These are phyloP conservation scores for Podarcis cretensis DNA, from an alignment of 2,113 vertebrate genomes.

Conservation along the genomic window DNA sequence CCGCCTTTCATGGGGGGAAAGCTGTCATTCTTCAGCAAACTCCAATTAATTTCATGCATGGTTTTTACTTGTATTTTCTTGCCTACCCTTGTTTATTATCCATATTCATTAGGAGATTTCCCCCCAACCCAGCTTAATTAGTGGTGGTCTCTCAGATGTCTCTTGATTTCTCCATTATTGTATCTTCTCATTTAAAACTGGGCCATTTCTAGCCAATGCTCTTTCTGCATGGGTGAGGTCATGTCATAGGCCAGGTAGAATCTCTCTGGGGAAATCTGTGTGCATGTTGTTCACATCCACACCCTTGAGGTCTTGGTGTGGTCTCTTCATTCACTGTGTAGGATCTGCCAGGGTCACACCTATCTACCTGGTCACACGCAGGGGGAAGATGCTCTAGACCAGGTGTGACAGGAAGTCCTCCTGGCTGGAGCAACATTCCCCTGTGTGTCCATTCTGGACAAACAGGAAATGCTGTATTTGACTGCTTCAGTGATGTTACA, in stretches of 20 bases:
- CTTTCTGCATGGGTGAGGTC: background rate
- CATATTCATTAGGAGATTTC: slow-evolving; percentile 45
- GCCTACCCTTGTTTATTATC: slow-evolving; percentile 50
- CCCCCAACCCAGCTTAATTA: slow-evolving; percentile 34
- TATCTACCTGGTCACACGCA: too few species aligned
- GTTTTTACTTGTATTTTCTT: slow-evolving; percentile 35
- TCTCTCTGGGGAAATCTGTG: background rate
- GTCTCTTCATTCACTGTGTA: background rate
- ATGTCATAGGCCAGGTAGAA: background rate
- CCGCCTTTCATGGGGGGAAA: background rate
- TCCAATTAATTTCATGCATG: slow-evolving; percentile 57
- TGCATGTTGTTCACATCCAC: background rate
- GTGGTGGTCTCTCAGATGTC: background rate
- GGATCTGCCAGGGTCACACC: too few species aligned
- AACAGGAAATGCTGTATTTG: too few species aligned
- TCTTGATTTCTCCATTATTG: background rate
- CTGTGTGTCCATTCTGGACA: too few species aligned
- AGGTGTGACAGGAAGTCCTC: too few species aligned
- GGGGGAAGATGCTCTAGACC: too few species aligned
- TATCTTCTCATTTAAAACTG: background rate
- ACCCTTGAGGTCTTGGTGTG: background rate
- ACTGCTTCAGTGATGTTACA: too few species aligned
- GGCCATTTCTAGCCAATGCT: background rate
- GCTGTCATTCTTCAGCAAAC: slow-evolving; percentile 61
- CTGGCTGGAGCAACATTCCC: too few species aligned